Conservation (phyloP, 2,113 vertebrate species). For the Pipa parva region DNA sequence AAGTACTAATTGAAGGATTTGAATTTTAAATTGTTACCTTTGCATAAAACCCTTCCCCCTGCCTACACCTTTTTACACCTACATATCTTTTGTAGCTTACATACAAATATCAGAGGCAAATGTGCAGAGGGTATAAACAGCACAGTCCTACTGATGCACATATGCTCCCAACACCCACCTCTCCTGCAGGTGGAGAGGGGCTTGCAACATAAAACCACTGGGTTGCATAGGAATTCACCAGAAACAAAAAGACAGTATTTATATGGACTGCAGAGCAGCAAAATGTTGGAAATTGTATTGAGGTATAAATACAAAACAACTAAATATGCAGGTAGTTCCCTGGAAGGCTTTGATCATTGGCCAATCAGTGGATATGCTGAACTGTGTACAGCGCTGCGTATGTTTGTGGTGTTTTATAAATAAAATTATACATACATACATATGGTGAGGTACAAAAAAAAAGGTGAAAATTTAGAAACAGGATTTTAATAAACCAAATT, state of each 20-base stretch:
- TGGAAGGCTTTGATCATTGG: constrained; percentile 37
- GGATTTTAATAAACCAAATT: background rate
- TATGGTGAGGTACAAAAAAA: no score
- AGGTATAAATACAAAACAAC: constrained; percentile 22
- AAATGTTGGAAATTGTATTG: constrained; percentile 12
- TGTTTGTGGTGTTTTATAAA: no score
- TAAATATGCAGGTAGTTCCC: background rate
- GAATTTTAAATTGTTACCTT: constrained; percentile 61
- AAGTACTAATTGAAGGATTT: constrained; percentile 59
- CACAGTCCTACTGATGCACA: constrained; percentile 40
- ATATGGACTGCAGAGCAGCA: constrained; percentile 38
- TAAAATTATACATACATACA: no score
- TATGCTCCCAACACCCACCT: background rate
- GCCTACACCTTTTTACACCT: constrained; percentile 56
- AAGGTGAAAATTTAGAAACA: no score
- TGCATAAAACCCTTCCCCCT: constrained; percentile 51
- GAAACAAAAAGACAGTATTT: constrained; percentile 37
- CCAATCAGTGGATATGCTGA: background rate
- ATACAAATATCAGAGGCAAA: background rate
- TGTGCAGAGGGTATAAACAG: constrained; percentile 3
- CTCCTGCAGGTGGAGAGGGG: constrained; percentile 50
- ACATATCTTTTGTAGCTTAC: constrained; percentile 51
- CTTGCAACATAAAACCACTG: constrained; percentile 33
- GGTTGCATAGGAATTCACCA: constrained; percentile 14
- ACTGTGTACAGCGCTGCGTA: no score